Evolutionary conservation across 2,113 vertebrate species (phyloP).

Genomic region (Melospiza melodia): DNA sequence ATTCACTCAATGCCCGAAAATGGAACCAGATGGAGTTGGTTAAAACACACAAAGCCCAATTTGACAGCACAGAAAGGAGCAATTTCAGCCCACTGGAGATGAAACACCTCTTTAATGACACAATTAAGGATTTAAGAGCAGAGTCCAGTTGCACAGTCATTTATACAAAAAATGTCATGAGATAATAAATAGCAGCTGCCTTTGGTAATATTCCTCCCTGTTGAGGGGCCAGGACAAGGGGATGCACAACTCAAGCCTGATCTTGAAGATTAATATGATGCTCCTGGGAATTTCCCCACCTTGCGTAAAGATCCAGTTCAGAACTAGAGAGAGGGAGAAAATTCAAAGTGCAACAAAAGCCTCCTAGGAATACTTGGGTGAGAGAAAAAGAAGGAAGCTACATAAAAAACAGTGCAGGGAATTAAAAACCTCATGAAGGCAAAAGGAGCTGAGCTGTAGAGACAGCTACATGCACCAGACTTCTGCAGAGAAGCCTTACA

Average conservation of each 20-base stretch:
- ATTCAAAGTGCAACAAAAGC: not conserved
- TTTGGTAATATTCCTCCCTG: not conserved
- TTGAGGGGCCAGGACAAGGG: not conserved
- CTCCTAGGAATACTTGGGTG: not conserved
- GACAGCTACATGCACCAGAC: not conserved
- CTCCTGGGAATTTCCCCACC: not conserved
- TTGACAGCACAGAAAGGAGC: conserved; percentile 28
- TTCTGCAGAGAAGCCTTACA: not conserved
- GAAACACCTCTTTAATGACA: conserved; percentile 52
- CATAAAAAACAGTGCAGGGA: not conserved
- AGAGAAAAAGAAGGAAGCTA: not conserved
- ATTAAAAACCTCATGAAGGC: not conserved
- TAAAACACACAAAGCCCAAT: conserved; percentile 3
- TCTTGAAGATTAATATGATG: not conserved
- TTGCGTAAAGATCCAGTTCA: not conserved
- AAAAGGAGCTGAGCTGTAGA: not conserved
- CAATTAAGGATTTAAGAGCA: conserved; percentile 33
- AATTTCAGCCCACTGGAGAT: conserved; percentile 49
- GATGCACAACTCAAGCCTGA: not conserved
- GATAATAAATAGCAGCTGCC: not conserved
- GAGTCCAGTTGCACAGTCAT: not conserved
- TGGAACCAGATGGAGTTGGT: conserved; percentile 45
- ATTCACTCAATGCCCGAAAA: conserved; percentile 34
- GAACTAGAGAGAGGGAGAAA: not conserved
- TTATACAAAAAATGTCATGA: not conserved